Conservation (phyloP, 2,797 vertebrate genomes). For the Gymnopithys bicolor region DNA sequence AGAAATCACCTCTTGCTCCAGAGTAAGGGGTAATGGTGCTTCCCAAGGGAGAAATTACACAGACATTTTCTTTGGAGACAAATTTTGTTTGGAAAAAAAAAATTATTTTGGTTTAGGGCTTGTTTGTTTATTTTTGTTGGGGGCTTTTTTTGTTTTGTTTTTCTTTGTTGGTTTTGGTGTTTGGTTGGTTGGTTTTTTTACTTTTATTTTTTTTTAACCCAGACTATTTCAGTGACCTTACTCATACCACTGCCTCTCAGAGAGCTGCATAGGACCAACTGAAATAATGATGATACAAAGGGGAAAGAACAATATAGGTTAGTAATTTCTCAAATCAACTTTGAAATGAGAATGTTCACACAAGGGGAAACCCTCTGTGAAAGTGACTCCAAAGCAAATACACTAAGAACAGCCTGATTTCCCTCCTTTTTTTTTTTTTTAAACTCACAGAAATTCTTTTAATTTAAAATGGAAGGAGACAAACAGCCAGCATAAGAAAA, state of each 20-base stretch:
- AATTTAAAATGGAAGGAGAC: background rate
- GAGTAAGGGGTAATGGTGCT: background rate
- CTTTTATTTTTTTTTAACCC: background rate
- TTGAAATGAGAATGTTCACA: background rate
- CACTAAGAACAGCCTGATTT: background rate
- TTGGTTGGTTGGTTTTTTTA: background rate
- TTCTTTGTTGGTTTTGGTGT: background rate
- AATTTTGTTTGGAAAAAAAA: background rate
- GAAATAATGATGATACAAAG: background rate
- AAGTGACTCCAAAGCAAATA: background rate
- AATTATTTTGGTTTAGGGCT: background rate
- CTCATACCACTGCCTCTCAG: background rate
- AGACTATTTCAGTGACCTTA: background rate
- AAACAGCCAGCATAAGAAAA: background rate
- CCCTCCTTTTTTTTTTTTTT: background rate
- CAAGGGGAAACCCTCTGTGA: background rate
- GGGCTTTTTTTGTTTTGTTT: background rate
- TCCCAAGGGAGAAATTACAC: background rate
- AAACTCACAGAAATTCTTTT: background rate
- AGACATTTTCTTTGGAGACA: background rate
- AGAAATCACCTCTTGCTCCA: background rate
- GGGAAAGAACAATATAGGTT: background rate
- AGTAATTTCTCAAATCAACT: background rate
- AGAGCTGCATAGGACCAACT: background rate
- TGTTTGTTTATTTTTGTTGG: background rate